Conservation (phyloP, 2,797 vertebrate species). For the Clarias pachynema region DNA sequence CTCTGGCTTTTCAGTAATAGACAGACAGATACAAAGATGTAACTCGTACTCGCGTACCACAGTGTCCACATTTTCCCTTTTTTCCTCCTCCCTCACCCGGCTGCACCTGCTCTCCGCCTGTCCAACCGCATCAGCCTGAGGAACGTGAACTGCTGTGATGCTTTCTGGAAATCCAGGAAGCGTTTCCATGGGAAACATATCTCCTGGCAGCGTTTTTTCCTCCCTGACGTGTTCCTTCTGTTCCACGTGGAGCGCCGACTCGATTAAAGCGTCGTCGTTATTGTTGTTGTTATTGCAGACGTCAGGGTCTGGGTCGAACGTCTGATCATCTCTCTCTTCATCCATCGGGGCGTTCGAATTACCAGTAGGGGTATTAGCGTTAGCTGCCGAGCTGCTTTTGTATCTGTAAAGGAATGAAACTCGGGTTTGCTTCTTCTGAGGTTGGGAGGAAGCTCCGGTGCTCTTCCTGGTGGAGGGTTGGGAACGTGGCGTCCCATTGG, state of each 20-base stretch:
- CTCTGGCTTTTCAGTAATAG: not conserved
- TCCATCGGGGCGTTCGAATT: conserved; percentile 65
- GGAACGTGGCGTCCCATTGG: conserved; percentile 75
- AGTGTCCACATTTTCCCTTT: conserved; percentile 56
- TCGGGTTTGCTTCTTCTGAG: conserved; percentile 85
- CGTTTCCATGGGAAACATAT: conserved; percentile 99
- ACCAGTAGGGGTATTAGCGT: conserved; percentile 52
- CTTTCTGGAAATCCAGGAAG: conserved; percentile 80
- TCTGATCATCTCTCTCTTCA: conserved; percentile 73
- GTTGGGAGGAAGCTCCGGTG: conserved; percentile 78
- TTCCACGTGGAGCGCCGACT: conserved; percentile 25
- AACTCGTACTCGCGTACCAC: conserved; percentile 63
- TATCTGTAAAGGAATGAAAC: conserved; percentile 92
- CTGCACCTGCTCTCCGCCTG: conserved; percentile 70
- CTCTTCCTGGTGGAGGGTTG: conserved; percentile 86
- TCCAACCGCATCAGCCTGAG: conserved; percentile 69
- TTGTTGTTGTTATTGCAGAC: conserved; percentile 68
- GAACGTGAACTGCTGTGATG: conserved; percentile 74
- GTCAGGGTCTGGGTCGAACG: conserved; percentile 68
- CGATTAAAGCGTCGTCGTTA: conserved; percentile 54
- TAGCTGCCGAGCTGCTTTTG: conserved; percentile 72
- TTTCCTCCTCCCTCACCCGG: conserved; percentile 57
- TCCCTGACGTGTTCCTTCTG: conserved; percentile 52
- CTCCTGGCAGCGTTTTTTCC: conserved; percentile 71
- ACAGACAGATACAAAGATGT: not conserved